phyloP scores from a whole-genome alignment of 30 jellyfish, hydroid and myxozoan species.

The Aurelia sp. region DNA sequence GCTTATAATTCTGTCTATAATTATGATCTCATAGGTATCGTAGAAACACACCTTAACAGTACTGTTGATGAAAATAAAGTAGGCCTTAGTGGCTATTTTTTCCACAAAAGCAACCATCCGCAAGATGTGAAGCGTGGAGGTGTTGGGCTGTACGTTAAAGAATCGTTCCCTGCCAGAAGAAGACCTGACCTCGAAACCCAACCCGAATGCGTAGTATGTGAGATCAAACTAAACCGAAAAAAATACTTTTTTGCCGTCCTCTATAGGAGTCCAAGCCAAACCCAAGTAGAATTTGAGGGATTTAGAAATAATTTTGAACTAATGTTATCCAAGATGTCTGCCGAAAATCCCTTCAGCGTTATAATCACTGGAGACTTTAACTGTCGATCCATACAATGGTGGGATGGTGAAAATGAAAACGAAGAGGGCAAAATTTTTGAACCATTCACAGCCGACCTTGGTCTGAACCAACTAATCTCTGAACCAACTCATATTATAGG shows the following conservation, averaged over 20 bases:
- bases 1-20: too few relatives aligned
- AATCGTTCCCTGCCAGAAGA: background rate
- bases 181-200: background rate
- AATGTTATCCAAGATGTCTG: constrained; percentile 53
- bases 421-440: constrained; percentile 44
- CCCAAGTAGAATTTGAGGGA: constrained; percentile 20
- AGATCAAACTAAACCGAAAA: background rate
- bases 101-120: too few relatives aligned
- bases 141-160: background rate
- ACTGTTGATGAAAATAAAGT: too few relatives aligned
- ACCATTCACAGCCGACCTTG: constrained; percentile 42
- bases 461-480: constrained; percentile 42
- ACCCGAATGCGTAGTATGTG: background rate
- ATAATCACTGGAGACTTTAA: constrained; percentile 37
- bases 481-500: constrained; percentile 41
- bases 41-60: too few relatives aligned
- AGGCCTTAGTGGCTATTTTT: too few relatives aligned
- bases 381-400: constrained; percentile 52
- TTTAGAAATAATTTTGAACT: constrained; percentile 34
- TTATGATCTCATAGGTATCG: too few relatives aligned
- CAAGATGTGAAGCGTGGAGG: background rate
- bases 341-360: constrained; percentile 40
- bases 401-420: constrained; percentile 53
- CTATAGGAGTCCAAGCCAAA: constrained; percentile 63
- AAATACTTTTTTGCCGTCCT: background rate